Evolutionary conservation across 37 sponge, comb jelly and placozoan species (phyloP).

Genomic region (Cladorhizidae sp.): DNA sequence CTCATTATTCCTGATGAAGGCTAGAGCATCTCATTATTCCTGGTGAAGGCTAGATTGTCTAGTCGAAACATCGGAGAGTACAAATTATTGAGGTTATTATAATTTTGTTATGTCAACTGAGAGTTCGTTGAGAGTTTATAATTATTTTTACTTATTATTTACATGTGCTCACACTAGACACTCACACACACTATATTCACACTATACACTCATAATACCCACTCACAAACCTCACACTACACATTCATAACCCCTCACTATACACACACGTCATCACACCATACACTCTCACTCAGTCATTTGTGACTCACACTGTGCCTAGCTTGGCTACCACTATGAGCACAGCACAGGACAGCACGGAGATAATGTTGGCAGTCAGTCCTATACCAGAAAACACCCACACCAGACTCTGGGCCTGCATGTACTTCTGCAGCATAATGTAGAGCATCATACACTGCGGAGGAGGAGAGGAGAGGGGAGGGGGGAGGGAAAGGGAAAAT

Average conservation of each 20-base stretch:
- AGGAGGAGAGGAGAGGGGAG: background rate
- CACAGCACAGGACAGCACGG: conserved; percentile 2
- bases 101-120: too few relatives aligned
- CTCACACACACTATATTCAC: background rate
- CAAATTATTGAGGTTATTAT: too few relatives aligned
- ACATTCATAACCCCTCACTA: background rate
- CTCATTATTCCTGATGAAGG: too few relatives aligned
- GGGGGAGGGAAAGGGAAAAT: background rate
- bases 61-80: too few relatives aligned
- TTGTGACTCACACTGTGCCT: conserved; percentile 43
- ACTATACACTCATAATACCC: background rate
- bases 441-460: conserved; percentile 25
- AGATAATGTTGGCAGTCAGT: conserved; percentile 9
- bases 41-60: too few relatives aligned
- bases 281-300: background rate
- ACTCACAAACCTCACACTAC: background rate
- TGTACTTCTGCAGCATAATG: conserved; percentile 48
- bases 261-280: background rate
- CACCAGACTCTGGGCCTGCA: conserved; percentile 73
- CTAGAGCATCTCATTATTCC: too few relatives aligned
- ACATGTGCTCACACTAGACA: background rate
- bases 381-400: conserved; percentile 43
- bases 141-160: background rate
- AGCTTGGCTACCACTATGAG: conserved; percentile 22
- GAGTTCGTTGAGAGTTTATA: background rate